A percentile compares a stretch with the other conserved stretches of the same genome.
Evolutionary conservation across 2,888 invertebrate species (phyloP).

Genomic region (Nemotelus nigrinus): DNA sequence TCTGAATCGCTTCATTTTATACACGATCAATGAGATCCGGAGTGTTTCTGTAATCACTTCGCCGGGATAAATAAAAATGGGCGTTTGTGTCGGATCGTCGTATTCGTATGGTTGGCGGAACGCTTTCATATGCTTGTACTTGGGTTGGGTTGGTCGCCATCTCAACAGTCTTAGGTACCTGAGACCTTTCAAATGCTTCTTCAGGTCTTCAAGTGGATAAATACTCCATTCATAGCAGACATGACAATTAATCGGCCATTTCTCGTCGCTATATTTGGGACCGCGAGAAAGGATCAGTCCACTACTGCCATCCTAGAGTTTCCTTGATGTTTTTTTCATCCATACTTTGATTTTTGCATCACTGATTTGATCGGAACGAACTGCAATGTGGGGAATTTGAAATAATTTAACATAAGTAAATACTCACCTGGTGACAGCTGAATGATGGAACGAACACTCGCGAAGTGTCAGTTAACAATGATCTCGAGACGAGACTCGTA

Average conservation of each 20-base stretch:
- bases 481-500: too few species aligned
- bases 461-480: too few species aligned
- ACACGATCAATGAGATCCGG: slow-evolving; percentile 41
- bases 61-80: slow-evolving; percentile 48
- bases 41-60: slow-evolving; percentile 47
- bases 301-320: slow-evolving; percentile 41
- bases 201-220: slow-evolving; percentile 35
- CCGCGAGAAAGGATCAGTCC: slow-evolving; percentile 47
- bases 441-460: too few species aligned
- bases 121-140: slow-evolving; percentile 42
- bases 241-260: slow-evolving; percentile 50
- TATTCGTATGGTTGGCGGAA: slow-evolving; percentile 37
- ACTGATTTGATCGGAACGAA: slow-evolving; percentile 3
- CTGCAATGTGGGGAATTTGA: too few species aligned
- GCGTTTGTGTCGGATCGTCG: slow-evolving; percentile 25
- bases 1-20: slow-evolving; percentile 8
- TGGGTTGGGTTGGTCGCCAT: slow-evolving; percentile 26
- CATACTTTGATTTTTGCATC: slow-evolving; percentile 9
- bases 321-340: slow-evolving; percentile 10
- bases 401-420: too few species aligned
- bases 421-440: too few species aligned
- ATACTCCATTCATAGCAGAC: slow-evolving; percentile 46
- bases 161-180: slow-evolving; percentile 35
- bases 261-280: slow-evolving; percentile 48
- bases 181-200: slow-evolving; percentile 40